A percentile compares a stretch with the other conserved stretches of the same genome.
phyloP scores from a whole-genome alignment of 2,888 invertebrate genomes.

The Scelioninae gen. 1 region DNA sequence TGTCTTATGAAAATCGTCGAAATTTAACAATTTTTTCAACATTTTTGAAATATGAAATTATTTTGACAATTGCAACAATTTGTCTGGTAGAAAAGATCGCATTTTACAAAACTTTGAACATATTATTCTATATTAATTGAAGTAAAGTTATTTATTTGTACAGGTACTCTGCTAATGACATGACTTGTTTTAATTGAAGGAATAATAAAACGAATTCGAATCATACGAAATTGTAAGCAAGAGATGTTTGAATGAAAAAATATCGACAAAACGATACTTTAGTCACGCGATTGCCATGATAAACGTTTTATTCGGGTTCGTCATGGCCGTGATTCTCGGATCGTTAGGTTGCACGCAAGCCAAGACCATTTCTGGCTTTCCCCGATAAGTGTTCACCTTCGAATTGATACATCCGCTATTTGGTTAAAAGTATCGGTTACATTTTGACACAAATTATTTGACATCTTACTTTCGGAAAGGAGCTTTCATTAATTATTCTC shows the following conservation, averaged over 20 bases:
- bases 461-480: constrained; percentile 35
- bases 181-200: constrained; percentile 8
- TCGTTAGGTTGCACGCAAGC: constrained; percentile 59
- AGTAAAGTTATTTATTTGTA: too few species aligned
- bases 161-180: not conserved
- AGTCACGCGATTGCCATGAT: constrained; percentile 67
- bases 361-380: constrained; percentile 57
- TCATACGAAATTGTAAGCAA: constrained; percentile 41
- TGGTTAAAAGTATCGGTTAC: constrained; percentile 30
- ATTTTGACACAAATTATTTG: constrained; percentile 31
- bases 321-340: constrained; percentile 59
- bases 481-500: constrained; percentile 25
- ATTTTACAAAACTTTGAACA: too few species aligned
- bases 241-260: constrained; percentile 48
- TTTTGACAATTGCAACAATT: too few species aligned
- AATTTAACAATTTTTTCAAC: too few species aligned
- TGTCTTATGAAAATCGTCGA: too few species aligned
- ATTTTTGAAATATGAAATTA: too few species aligned
- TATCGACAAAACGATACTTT: constrained; percentile 53
- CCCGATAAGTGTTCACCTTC: constrained; percentile 38
- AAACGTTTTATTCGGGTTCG: constrained; percentile 62
- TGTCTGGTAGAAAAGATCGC: too few species aligned
- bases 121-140: too few species aligned
- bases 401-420: constrained; percentile 59
- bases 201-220: constrained; percentile 25